Conservation (phyloP, 2,888 invertebrate genomes). For the Tricholauxania praeusta region DNA sequence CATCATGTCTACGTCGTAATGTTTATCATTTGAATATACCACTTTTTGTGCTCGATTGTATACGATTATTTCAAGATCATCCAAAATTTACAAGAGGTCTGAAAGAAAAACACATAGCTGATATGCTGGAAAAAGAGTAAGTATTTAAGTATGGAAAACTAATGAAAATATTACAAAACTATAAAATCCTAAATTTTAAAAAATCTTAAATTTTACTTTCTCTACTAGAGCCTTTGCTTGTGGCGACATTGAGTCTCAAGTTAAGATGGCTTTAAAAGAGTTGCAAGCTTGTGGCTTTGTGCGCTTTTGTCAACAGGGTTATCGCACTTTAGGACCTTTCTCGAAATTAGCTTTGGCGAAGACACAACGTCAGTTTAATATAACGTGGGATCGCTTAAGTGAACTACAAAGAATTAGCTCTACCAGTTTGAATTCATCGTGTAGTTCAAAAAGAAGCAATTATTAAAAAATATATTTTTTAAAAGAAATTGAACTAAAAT, state of each 20-base stretch:
- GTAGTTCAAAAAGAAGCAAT: conserved; percentile 35
- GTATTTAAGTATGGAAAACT: conserved; percentile 33
- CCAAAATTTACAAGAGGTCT: conserved; percentile 60
- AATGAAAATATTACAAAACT: background rate
- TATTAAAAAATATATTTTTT: conserved; percentile 7
- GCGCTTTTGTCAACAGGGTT: conserved; percentile 57
- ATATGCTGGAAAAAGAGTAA: conserved; percentile 62
- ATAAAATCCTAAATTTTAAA: background rate
- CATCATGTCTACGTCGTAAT: conserved; percentile 54
- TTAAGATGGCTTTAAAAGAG: conserved; percentile 60
- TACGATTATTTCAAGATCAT: conserved; percentile 64
- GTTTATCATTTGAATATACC: conserved; percentile 61
- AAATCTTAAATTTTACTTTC: background rate
- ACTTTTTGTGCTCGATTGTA: conserved; percentile 62
- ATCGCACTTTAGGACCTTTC: conserved; percentile 65
- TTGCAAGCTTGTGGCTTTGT: conserved; percentile 60
- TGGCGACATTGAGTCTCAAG: conserved; percentile 63
- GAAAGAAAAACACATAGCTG: conserved; percentile 57
- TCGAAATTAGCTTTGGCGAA: conserved; percentile 61
- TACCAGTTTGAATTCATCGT: conserved; percentile 43
- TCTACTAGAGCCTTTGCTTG: conserved; percentile 57
- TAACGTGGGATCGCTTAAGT: conserved; percentile 60
- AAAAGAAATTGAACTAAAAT: background rate
- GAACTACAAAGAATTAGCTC: conserved; percentile 56
- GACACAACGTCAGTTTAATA: conserved; percentile 57